These are phyloP conservation scores for Phania funesta DNA, from an alignment of 2,888 invertebrate genomes.

Conservation along the genomic window DNA sequence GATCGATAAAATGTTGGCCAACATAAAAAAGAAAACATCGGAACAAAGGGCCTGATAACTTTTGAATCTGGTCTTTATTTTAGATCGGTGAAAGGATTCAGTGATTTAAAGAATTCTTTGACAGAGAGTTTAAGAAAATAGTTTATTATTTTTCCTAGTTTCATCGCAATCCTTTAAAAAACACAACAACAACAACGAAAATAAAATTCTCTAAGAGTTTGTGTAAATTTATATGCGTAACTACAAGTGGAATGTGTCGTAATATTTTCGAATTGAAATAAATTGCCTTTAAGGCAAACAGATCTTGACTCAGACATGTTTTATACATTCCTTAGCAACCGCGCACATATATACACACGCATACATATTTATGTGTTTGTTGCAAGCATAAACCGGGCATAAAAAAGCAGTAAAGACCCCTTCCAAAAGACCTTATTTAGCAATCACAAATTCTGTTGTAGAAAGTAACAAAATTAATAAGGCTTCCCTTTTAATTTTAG, in stretches of 20 bases:
- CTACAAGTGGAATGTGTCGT: conserved; percentile 33
- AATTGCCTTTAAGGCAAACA: conserved; percentile 46
- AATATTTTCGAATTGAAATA: conserved; percentile 61
- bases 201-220: neutral
- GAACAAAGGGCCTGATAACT: too few species aligned
- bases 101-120: too few species aligned
- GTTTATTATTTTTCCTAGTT: too few species aligned
- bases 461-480: too few species aligned
- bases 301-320: neutral
- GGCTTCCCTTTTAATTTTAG: too few species aligned
- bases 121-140: too few species aligned
- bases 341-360: neutral
- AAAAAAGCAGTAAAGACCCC: neutral
- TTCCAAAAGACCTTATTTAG: neutral
- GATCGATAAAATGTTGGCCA: neutral
- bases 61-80: too few species aligned
- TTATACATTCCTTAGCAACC: conserved; percentile 5
- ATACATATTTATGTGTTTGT: neutral
- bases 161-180: neutral
- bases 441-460: too few species aligned
- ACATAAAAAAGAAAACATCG: too few species aligned
- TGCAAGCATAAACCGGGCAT: neutral
- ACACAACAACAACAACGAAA: neutral
- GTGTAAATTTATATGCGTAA: conserved; percentile 1
- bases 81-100: too few species aligned